Evolutionary conservation across 1,140 invertebrate genomes (phyloP).

Genomic region (Stegodyphus dumicola): DNA sequence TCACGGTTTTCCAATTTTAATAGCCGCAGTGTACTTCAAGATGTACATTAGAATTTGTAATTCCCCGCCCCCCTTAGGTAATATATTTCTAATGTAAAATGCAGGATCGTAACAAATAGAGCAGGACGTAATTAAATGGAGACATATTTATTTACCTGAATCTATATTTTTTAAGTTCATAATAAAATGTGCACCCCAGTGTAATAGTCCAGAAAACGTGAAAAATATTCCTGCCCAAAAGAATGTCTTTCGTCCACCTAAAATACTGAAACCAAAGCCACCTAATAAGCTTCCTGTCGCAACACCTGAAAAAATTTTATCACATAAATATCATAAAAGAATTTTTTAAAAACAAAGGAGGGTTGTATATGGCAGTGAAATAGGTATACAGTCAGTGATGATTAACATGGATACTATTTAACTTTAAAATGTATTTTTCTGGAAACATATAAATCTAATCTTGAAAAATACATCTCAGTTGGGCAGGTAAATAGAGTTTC

Average conservation of each 20-base stretch:
- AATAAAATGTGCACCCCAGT: neutral
- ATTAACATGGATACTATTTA: neutral
- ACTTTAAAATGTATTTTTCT: neutral
- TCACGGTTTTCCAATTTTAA: too few species aligned
- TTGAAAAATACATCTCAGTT: too few species aligned
- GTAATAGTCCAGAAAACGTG: neutral
- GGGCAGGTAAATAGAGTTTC: too few species aligned
- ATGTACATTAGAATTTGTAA: too few species aligned
- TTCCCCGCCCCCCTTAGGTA: too few species aligned
- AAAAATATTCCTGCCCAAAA: conserved; percentile 7
- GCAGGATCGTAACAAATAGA: too few species aligned
- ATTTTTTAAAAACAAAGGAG: too few species aligned
- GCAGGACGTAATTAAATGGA: too few species aligned
- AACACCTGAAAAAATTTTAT: conserved; percentile 20
- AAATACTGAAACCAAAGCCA: conserved; percentile 15
- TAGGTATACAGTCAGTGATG: neutral
- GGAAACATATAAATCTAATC: too few species aligned
- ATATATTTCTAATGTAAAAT: too few species aligned
- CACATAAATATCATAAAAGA: neutral
- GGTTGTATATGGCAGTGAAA: neutral
- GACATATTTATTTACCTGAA: neutral
- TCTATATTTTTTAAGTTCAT: neutral
- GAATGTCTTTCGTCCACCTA: conserved; percentile 37
- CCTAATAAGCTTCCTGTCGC: conserved; percentile 47
- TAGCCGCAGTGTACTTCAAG: too few species aligned